A percentile compares a stretch with the other conserved stretches of the same genome.
phyloP scores from a whole-genome alignment of 2,113 vertebrate genomes.

The Nibea coibor region DNA sequence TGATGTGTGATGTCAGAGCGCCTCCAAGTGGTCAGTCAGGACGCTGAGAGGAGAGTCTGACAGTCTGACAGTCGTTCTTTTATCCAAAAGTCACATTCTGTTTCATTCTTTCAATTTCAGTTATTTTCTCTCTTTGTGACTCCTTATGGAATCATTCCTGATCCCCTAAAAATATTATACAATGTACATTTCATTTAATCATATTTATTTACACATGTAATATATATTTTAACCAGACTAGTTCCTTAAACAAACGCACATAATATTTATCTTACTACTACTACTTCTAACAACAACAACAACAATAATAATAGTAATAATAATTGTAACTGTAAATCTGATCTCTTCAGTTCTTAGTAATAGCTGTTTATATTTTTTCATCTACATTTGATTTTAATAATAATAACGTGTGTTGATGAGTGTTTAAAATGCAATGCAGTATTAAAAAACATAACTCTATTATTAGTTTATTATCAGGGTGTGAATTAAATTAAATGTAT shows the following conservation, averaged over 20 bases:
- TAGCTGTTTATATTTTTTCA: no score
- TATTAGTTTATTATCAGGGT: not conserved
- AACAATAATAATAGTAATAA: not conserved
- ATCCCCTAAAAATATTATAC: no score
- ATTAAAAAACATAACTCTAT: not conserved
- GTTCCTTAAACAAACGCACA: no score
- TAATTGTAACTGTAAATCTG: no score
- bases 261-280: not conserved
- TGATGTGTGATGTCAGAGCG: constrained; percentile 77
- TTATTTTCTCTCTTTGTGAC: not conserved
- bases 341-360: no score
- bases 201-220: no score
- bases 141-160: not conserved
- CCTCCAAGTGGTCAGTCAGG: constrained; percentile 68
- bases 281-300: not conserved
- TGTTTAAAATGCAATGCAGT: no score
- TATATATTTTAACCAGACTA: no score
- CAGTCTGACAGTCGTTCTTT: not conserved
- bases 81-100: not conserved
- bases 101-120: not conserved
- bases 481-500: not conserved
- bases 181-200: no score
- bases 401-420: not conserved
- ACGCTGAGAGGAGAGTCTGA: constrained; percentile 4
- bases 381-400: not conserved